Conservation (phyloP, 2,888 invertebrate genomes). For the Epinotia brunnichana region DNA sequence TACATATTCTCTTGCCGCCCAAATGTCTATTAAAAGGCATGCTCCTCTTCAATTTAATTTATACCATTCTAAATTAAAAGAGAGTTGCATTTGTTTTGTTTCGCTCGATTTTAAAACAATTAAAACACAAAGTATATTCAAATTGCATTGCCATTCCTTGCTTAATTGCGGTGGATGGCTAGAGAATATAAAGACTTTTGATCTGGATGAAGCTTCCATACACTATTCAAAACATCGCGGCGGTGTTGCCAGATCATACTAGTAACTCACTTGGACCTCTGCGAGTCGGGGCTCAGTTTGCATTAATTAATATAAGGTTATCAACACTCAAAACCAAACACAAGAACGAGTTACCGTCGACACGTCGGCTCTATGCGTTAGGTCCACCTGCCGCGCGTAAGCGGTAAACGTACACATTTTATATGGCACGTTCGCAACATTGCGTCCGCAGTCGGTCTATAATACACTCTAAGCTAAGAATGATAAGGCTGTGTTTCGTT, state of each 20-base stretch:
- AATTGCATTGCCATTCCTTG: no score
- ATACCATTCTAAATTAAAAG: no score
- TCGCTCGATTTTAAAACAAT: no score
- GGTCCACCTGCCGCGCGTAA: slow-evolving; percentile 82
- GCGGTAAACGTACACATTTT: slow-evolving; percentile 74
- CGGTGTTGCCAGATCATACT: slow-evolving; percentile 11
- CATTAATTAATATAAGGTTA: slow-evolving; percentile 12
- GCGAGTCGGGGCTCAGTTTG: background rate
- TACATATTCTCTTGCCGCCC: no score
- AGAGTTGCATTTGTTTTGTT: no score
- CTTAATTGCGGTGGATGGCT: no score
- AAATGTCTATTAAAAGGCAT: no score
- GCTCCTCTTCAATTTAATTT: no score
- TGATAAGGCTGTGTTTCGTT: background rate
- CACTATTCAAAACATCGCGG: background rate
- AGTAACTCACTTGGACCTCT: background rate
- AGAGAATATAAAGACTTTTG: no score
- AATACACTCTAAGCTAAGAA: background rate
- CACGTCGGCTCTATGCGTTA: slow-evolving; percentile 80
- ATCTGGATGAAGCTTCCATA: no score
- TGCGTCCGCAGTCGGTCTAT: slow-evolving; percentile 45
- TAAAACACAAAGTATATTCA: no score
- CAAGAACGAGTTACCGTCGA: slow-evolving; percentile 73
- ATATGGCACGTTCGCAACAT: slow-evolving; percentile 50
- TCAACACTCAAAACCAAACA: slow-evolving; percentile 64